These are phyloP conservation scores for Iphiclides podalirius DNA, from an alignment of 2,888 invertebrate genomes.

Conservation along the genomic window DNA sequence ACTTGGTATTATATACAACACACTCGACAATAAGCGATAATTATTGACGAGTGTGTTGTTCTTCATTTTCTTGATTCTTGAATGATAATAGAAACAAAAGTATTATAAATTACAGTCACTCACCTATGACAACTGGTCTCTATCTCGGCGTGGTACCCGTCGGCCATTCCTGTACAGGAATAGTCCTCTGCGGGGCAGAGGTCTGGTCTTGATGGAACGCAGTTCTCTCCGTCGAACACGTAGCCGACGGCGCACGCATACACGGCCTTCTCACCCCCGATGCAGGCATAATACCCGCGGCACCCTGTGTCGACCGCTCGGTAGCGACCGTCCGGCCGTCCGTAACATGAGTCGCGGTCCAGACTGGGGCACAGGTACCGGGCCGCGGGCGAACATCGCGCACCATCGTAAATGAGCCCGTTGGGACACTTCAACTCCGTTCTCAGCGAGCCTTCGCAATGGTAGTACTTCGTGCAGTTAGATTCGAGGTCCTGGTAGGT, in stretches of 20 bases:
- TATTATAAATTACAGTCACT: too few species aligned
- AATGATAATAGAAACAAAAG: too few species aligned
- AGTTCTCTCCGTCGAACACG: slow-evolving; percentile 78
- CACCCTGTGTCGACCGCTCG: slow-evolving; percentile 73
- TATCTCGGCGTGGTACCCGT: slow-evolving; percentile 80
- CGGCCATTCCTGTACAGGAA: slow-evolving; percentile 69
- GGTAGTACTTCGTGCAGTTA: slow-evolving; percentile 75
- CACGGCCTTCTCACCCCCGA: slow-evolving; percentile 75
- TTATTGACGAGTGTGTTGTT: too few species aligned
- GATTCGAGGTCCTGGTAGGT: slow-evolving; percentile 75
- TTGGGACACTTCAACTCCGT: slow-evolving; percentile 62
- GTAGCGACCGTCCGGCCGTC: slow-evolving; percentile 78
- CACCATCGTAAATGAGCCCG: slow-evolving; percentile 68
- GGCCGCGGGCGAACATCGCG: slow-evolving; percentile 53
- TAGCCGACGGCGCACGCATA: slow-evolving; percentile 76
- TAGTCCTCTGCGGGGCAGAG: slow-evolving; percentile 60
- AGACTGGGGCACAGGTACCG: slow-evolving; percentile 68
- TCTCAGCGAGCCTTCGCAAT: slow-evolving; percentile 64
- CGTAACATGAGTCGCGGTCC: slow-evolving; percentile 73
- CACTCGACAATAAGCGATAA: too few species aligned
- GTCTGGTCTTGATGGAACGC: slow-evolving; percentile 57
- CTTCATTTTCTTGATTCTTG: too few species aligned
- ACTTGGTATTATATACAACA: too few species aligned
- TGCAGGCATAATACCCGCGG: slow-evolving; percentile 81
- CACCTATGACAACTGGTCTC: slow-evolving; percentile 76